Percentiles rank a stretch among this genome's conserved stretches.
These are phyloP conservation scores for Strongylocentrotus purpuratus DNA, from an alignment of 35 echinoderm and acorn worm species.

Conservation along the genomic window DNA sequence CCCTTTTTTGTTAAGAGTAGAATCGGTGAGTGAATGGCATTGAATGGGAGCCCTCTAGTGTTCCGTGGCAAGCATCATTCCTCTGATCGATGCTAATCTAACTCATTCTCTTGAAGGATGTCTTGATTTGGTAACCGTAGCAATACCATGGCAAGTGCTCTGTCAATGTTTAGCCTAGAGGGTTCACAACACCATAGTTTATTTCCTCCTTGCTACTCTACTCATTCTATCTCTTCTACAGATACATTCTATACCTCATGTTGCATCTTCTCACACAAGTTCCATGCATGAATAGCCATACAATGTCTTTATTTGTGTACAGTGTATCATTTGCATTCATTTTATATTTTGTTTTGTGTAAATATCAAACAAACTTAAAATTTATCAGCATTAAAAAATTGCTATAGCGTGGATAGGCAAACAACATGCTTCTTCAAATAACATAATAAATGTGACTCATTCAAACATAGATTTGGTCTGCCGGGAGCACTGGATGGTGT, in stretches of 20 bases:
- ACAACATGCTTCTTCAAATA: too few species aligned
- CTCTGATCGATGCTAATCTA: neutral
- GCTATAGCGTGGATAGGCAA: too few species aligned
- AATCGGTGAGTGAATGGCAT: neutral
- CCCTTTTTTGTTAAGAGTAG: neutral
- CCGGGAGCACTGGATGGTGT: too few species aligned
- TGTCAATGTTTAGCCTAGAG: conserved; percentile 16
- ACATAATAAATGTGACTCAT: too few species aligned
- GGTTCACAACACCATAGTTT: neutral
- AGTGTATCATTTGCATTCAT: too few species aligned
- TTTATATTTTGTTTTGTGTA: too few species aligned
- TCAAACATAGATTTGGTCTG: too few species aligned
- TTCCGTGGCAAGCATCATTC: neutral
- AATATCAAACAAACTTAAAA: too few species aligned
- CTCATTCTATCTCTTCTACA: neutral
- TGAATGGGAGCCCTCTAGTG: neutral
- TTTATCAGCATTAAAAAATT: too few species aligned
- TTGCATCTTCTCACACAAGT: too few species aligned
- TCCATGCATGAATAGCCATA: too few species aligned
- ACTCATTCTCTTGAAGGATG: neutral
- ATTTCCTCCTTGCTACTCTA: neutral
- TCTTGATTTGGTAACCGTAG: neutral
- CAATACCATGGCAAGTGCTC: neutral
- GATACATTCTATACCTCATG: neutral
- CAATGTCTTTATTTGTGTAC: too few species aligned